phyloP scores from a whole-genome alignment of 2,113 vertebrate genomes.

The Campylomormyrus numenius region DNA sequence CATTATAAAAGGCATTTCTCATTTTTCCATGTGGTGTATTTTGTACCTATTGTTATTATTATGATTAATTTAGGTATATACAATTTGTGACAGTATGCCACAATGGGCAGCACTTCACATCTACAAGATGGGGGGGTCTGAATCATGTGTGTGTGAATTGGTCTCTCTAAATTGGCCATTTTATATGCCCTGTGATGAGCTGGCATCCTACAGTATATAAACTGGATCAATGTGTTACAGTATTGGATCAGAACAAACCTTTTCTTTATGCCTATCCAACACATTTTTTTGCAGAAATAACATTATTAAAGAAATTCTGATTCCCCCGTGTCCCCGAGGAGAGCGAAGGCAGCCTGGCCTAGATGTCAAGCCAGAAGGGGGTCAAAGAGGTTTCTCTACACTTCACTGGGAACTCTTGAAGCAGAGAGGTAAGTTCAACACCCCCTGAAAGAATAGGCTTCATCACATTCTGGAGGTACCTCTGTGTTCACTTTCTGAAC shows the following conservation, averaged over 20 bases:
- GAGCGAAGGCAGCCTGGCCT: slow-evolving; percentile 35
- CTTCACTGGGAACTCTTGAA: slow-evolving; percentile 22
- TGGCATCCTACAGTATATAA: neutral
- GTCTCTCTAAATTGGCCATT: neutral
- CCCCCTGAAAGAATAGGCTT: neutral
- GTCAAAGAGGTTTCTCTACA: slow-evolving; percentile 38
- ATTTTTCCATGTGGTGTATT: neutral
- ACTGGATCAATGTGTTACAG: neutral
- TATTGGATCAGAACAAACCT: neutral
- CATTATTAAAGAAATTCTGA: slow-evolving; percentile 37
- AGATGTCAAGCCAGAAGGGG: slow-evolving; percentile 41
- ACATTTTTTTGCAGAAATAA: slow-evolving; percentile 14
- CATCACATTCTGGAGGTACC: neutral
- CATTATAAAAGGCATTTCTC: neutral
- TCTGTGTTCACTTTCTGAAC: neutral
- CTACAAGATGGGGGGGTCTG: neutral
- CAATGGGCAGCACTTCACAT: neutral
- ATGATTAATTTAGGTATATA: neutral
- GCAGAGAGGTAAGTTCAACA: neutral
- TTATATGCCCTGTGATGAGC: neutral
- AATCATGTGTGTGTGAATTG: neutral
- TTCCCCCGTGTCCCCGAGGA: slow-evolving; percentile 27
- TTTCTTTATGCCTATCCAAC: neutral
- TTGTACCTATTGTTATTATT: neutral
- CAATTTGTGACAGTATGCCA: neutral